Evolutionary conservation across 2,888 invertebrate species (phyloP).

Genomic region (Conops quadrifasciatus): DNA sequence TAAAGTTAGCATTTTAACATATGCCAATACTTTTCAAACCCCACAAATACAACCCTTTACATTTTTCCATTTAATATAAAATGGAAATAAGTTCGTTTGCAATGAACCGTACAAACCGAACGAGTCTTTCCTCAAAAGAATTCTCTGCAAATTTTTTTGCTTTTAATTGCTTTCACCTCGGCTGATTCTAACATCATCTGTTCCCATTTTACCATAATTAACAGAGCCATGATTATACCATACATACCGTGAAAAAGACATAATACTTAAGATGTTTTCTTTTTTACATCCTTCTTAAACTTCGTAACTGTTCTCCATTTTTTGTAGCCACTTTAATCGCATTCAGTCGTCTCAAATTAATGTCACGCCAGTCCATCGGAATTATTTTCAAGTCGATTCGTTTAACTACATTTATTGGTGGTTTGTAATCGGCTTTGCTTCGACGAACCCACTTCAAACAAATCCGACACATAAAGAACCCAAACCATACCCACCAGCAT

Average conservation of each 20-base stretch:
- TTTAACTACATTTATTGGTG: constrained; percentile 28
- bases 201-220: no score
- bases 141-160: no score
- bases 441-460: not conserved
- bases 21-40: no score
- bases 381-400: constrained; percentile 18
- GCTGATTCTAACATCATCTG: no score
- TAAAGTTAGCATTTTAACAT: no score
- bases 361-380: constrained; percentile 20
- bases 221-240: no score
- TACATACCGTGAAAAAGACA: not conserved
- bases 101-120: no score
- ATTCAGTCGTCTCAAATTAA: constrained; percentile 32
- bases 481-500: not conserved
- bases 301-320: not conserved
- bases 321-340: constrained; percentile 20
- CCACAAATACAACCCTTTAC: no score
- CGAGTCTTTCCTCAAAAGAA: no score
- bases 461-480: not conserved
- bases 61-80: no score
- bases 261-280: not conserved
- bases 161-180: no score
- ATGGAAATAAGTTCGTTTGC: no score
- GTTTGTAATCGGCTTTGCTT: constrained; percentile 25
- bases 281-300: not conserved